phyloP scores from a whole-genome alignment of 2,797 vertebrate species.

The Poecilia gillii region DNA sequence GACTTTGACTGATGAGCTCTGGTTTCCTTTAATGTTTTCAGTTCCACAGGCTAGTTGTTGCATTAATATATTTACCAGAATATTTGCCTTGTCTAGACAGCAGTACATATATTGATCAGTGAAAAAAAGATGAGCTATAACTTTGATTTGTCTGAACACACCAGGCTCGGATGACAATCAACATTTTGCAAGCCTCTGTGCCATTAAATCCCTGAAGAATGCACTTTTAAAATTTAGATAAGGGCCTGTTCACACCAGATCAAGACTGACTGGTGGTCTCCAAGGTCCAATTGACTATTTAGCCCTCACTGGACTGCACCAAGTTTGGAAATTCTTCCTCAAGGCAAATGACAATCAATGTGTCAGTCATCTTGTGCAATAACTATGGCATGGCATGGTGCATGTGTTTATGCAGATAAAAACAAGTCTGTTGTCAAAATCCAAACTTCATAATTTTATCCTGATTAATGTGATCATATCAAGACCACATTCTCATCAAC shows the following conservation, averaged over 20 bases:
- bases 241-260: background rate
- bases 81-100: background rate
- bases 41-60: background rate
- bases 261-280: background rate
- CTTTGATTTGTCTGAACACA: background rate
- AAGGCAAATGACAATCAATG: background rate
- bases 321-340: background rate
- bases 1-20: background rate
- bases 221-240: background rate
- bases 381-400: background rate
- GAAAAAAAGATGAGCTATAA: background rate
- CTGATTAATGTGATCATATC: background rate
- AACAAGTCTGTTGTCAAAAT: background rate
- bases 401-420: background rate
- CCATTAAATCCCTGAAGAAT: background rate
- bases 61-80: background rate
- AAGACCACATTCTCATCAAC: background rate
- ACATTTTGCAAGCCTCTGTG: background rate
- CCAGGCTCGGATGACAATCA: background rate
- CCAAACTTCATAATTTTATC: background rate
- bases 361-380: background rate
- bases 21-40: slow-evolving; percentile 21
- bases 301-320: background rate
- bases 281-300: no score
- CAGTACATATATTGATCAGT: no score